Base-by-base conservation (phyloP, 2,888 invertebrate genomes). In the Drosophila acutilabella region DNA sequence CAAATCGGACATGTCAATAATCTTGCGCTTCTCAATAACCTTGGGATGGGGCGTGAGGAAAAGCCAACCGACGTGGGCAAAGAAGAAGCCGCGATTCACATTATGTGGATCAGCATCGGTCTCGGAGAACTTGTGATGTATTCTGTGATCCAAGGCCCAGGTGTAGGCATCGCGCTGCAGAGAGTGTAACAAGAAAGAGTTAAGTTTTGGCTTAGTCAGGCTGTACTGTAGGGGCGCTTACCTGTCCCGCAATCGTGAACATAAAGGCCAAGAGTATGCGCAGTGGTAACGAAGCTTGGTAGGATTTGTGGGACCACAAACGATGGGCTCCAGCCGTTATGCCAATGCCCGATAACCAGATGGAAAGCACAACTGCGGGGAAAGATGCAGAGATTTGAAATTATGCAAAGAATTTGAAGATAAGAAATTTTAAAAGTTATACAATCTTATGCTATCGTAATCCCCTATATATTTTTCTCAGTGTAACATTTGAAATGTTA, bases 21-120 rank as follows among this genome's bases (percentile, higher is more conserved):
- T 94, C 33, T 93, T 93, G 38, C 96, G 93, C 79, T 96, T 95
- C 76, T 94, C 94, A 14, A 95, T 94, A 0, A 96, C 96, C 3
- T 95, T 94, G 0, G 96, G 96, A 91, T 96, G 98, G 0, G 98
- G 97, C 0, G 96, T 96, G 0, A 96, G 93, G 56, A 98, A 94
- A 45, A 98, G 93, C 98, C 98, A 98, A 7, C 98, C 98, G 8
- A 98, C 96, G 91, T 98, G 98, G 0, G 98, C 95, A 91, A 98
- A 98, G 93, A 96, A 96, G 92, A 97, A 97, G 11, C 98, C 98
- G 42, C 97, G 93, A 52, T 95, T 94, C 1, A 96, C 95, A 92
- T 97, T 96, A 50, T 92, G 92, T 2, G 92, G 92, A 91, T 97
- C 97, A 0, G 97, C 96, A 67, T 96, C 96, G 0, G 97, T 96